These are phyloP conservation scores for Pelvicachromis taeniatus DNA, from an alignment of 2,113 vertebrate genomes.

Conservation along the genomic window DNA sequence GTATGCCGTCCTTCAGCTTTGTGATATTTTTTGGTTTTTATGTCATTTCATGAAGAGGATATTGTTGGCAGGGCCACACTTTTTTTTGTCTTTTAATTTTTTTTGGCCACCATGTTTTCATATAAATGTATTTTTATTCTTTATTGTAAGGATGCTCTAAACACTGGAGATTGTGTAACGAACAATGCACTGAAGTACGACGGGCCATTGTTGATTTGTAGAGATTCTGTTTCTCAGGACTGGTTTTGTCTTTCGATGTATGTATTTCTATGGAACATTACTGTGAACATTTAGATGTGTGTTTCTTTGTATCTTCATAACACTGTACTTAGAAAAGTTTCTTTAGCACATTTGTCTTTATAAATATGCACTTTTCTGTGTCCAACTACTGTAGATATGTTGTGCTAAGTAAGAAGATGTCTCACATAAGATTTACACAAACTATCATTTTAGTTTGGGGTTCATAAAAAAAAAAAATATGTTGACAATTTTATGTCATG, in stretches of 20 bases:
- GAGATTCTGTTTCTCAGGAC: slow-evolving; percentile 71
- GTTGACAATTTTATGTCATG: neutral
- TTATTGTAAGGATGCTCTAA: slow-evolving; percentile 36
- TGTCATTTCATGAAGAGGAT: slow-evolving; percentile 13
- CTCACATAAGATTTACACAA: neutral
- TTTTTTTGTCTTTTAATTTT: neutral
- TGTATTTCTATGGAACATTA: slow-evolving; percentile 54
- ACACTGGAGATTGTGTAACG: slow-evolving; percentile 40
- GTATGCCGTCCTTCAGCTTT: slow-evolving; percentile 12
- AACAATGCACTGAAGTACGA: slow-evolving; percentile 26
- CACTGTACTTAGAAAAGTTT: neutral
- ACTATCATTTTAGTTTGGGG: neutral
- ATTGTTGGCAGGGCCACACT: slow-evolving; percentile 58
- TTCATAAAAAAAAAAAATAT: neutral
- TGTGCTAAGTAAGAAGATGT: neutral
- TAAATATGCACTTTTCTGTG: slow-evolving; percentile 63
- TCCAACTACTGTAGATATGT: slow-evolving; percentile 24
- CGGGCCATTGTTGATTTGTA: slow-evolving; percentile 47
- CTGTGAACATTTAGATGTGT: slow-evolving; percentile 52
- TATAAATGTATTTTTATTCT: slow-evolving; percentile 14
- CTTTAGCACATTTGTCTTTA: slow-evolving; percentile 5
- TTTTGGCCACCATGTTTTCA: slow-evolving; percentile 25
- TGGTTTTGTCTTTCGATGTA: slow-evolving; percentile 43
- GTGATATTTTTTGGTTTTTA: slow-evolving; percentile 1
- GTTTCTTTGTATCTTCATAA: neutral